Percentiles rank a stretch among this genome's conserved stretches.
phyloP scores from a whole-genome alignment of 2,888 invertebrate genomes.

The Strigamia transsilvanica region DNA sequence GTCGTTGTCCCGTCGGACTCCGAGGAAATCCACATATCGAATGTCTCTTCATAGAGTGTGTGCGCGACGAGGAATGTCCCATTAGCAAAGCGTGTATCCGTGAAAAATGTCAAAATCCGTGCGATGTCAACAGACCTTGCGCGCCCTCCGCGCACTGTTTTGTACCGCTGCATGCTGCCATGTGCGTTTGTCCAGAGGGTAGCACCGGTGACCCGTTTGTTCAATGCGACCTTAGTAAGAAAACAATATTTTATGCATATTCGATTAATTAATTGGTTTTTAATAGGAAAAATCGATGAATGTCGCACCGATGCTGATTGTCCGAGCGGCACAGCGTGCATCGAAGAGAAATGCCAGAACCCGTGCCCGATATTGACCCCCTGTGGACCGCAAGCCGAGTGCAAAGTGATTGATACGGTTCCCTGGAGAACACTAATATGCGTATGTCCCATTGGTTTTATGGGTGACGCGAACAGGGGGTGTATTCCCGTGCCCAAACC shows the following conservation, averaged over 20 bases:
- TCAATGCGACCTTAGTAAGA: slow-evolving; percentile 55
- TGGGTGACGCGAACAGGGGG: slow-evolving; percentile 56
- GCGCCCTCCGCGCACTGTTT: slow-evolving; percentile 75
- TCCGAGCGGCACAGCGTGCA: slow-evolving; percentile 79
- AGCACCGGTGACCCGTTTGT: slow-evolving; percentile 60
- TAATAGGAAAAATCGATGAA: slow-evolving; percentile 58
- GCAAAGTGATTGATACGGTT: slow-evolving; percentile 82
- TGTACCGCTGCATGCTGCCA: slow-evolving; percentile 66
- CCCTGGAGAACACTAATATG: slow-evolving; percentile 90
- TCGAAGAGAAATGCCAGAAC: slow-evolving; percentile 82
- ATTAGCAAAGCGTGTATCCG: slow-evolving; percentile 68
- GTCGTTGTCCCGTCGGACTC: slow-evolving; percentile 78
- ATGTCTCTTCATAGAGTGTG: slow-evolving; percentile 56
- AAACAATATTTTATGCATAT: background rate
- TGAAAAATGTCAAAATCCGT: slow-evolving; percentile 75
- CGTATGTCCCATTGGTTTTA: slow-evolving; percentile 64
- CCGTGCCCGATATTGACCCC: slow-evolving; percentile 62
- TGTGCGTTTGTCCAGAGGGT: slow-evolving; percentile 72
- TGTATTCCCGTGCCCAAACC: slow-evolving; percentile 55
- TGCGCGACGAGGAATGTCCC: slow-evolving; percentile 59
- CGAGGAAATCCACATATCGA: slow-evolving; percentile 73
- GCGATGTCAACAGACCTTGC: slow-evolving; percentile 64
- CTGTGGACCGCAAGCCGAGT: slow-evolving; percentile 62
- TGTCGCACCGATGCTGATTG: slow-evolving; percentile 86
- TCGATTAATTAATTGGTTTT: background rate